Base-by-base conservation (phyloP, 2,888 invertebrate genomes). In the Hypercompe scribonia region DNA sequence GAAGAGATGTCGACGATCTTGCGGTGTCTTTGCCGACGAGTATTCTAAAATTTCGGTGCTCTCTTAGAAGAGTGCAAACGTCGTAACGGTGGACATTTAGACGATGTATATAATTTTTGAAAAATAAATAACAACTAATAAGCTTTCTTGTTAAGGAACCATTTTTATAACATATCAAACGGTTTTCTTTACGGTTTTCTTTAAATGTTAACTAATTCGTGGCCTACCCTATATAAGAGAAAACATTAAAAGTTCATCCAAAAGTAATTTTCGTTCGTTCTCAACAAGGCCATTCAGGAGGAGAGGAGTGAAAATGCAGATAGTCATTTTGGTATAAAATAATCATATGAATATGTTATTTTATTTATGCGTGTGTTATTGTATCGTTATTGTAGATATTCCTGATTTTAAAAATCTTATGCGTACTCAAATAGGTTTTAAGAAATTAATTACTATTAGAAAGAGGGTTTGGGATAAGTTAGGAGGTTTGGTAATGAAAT, bases 211-310 rank as follows among this genome's bases (percentile, higher is more conserved):
- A n/a, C n/a, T n/a, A n/a, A n/a, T n/a, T n/a, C n/a, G n/a, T n/a
- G n/a, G n/a, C n/a, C n/a, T n/a, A n/a, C n/a, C n/a, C n/a, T n/a
- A n/a, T 36, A 11, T 21, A 28, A 39, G 36, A n/a, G 18, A 68
- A 58, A 34, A 15, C 39, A 68, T 68, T 58, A 13, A 68, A 68
- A 61, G 58, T 58, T 36, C 58, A 68, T 68, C 34, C 34, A 36
- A 68, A 68, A 68, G 68, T 54, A 68, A 54, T 68, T 68, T 68
- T 68, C 68, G n/a, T n/a, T 36, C 58, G 39, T 8, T 10, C n/a
- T n/a, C 28, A 36, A 18, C 68, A 36, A 3, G 4, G 4, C 54
- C 58, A 36, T 58, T 68, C 34, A 8, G 8, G 11, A 18, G 28
- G 50, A 36, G 13, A 31, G 50, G 2, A 46, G 67, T 3, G 50